phyloP scores from a whole-genome alignment of 2,888 invertebrate genomes.

The Lasioglossum zephyrum region DNA sequence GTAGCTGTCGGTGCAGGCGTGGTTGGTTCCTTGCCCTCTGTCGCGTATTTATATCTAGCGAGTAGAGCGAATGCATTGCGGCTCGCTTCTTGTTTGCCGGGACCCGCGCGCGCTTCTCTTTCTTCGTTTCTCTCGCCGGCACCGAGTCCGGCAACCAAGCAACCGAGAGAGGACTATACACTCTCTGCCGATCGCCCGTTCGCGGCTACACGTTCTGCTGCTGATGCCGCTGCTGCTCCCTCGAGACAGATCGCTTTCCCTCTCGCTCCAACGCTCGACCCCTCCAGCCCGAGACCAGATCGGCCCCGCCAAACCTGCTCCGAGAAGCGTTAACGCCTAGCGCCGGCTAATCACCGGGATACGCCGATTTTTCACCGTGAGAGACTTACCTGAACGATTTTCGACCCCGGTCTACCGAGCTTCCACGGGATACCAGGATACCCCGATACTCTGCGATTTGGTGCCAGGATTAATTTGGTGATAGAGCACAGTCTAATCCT shows the following conservation, averaged over 20 bases:
- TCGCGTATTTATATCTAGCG: constrained; percentile 81
- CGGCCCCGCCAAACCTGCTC: constrained; percentile 72
- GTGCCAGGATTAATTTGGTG: not conserved
- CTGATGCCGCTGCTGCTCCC: constrained; percentile 17
- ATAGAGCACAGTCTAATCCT: not conserved
- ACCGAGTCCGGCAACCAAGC: not conserved
- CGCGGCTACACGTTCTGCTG: not conserved
- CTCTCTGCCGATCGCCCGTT: not conserved
- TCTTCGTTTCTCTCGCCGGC: constrained; percentile 34
- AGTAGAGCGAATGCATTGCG: constrained; percentile 76
- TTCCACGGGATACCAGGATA: too few species aligned
- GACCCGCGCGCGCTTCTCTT: constrained; percentile 49
- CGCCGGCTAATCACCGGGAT: constrained; percentile 73
- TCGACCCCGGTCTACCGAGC: not conserved
- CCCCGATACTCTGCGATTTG: not conserved
- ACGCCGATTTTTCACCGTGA: constrained; percentile 63
- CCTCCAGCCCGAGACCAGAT: constrained; percentile 38
- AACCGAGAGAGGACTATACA: constrained; percentile 5
- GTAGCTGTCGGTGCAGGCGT: constrained; percentile 77
- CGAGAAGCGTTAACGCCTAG: constrained; percentile 73
- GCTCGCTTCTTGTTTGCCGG: constrained; percentile 75
- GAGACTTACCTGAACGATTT: constrained; percentile 36
- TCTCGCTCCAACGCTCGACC: constrained; percentile 24
- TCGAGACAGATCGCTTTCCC: constrained; percentile 32
- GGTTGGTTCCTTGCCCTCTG: constrained; percentile 82